Base-by-base conservation (phyloP, 2,113 vertebrate species). In the Drymodes brunneopygia region DNA sequence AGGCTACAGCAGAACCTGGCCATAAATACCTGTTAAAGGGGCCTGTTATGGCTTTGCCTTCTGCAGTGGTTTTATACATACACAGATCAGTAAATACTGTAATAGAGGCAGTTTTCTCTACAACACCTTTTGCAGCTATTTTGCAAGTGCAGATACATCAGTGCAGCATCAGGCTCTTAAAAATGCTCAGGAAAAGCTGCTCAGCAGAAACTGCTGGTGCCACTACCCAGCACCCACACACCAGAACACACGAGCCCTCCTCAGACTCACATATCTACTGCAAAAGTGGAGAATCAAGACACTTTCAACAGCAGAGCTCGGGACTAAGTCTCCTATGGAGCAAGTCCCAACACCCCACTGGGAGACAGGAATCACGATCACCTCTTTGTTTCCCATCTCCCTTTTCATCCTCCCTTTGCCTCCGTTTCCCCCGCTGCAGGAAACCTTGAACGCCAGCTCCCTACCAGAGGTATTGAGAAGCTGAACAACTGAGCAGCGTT, bases 401-500 rank as follows among this genome's bases (percentile, higher is more conserved):
- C 51, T 86, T 82, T 60, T 67, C 87, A 80, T 57, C 91, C 66
- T 71, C 33, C 64, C n/a, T 75, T 61, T 54, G 61, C 91, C 82
- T 94, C 79, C 2, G 2, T 80, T 93, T 70, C 33, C 70, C 60
- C 62, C 12, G 0, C 87, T 4, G 20, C 69, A 85, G 86, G 90
- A 81, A 60, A 74, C 24, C 84, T 54, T 25, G 45, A 86, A 77
- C 8, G 1, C 40, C 48, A 19, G 89, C 75, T 96, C 74, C 61
- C 80, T 91, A 89, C 36, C 87, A 85, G 90, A 94, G 82, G 60
- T 36, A 85, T 7, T 40, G 86, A 95, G 94, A 23, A 80, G 42
- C 73, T 95, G 38, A 92, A 94, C 84, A 94, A 83, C 85, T 69
- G 85, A 95, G 80, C 92, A 94, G 85, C 29, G 1, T 61, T 81